Evolutionary conservation across 1,140 invertebrate genomes (phyloP).

Genomic region (Pseudomyrmex gracilis): DNA sequence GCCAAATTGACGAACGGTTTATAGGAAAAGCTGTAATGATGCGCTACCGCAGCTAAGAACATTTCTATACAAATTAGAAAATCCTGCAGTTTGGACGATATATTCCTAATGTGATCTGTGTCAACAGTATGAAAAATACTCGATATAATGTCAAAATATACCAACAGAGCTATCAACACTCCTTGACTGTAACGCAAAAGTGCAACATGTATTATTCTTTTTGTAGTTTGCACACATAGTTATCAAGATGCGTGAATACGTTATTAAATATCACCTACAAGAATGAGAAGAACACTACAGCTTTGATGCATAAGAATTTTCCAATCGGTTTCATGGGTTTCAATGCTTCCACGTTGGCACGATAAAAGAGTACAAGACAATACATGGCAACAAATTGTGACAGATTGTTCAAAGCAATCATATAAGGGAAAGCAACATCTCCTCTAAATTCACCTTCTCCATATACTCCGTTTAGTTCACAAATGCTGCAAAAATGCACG

Average conservation of each 20-base stretch:
- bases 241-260: not conserved
- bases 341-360: conserved; percentile 94
- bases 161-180: conserved; percentile 94
- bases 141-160: conserved; percentile 91
- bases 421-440: conserved; percentile 95
- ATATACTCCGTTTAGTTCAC: conserved; percentile 94
- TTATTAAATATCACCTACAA: conserved; percentile 91
- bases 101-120: conserved; percentile 88
- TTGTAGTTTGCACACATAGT: not conserved
- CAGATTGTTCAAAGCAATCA: conserved; percentile 96
- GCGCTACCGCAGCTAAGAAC: conserved; percentile 97
- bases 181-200: conserved; percentile 91
- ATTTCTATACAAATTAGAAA: conserved; percentile 99
- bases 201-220: not conserved
- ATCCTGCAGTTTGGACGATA: conserved; percentile 95
- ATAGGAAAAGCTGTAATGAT: conserved; percentile 98
- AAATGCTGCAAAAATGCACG: conserved; percentile 88
- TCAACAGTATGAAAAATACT: conserved; percentile 89
- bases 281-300: conserved; percentile 99
- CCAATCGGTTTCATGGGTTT: conserved; percentile 96
- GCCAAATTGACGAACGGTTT: conserved; percentile 90
- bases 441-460: conserved; percentile 95
- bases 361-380: conserved; percentile 97
- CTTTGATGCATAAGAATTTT: conserved; percentile 99
- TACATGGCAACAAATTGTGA: conserved; percentile 99